Conservation (phyloP, 2,888 invertebrate genomes). For the Macaria notata region DNA sequence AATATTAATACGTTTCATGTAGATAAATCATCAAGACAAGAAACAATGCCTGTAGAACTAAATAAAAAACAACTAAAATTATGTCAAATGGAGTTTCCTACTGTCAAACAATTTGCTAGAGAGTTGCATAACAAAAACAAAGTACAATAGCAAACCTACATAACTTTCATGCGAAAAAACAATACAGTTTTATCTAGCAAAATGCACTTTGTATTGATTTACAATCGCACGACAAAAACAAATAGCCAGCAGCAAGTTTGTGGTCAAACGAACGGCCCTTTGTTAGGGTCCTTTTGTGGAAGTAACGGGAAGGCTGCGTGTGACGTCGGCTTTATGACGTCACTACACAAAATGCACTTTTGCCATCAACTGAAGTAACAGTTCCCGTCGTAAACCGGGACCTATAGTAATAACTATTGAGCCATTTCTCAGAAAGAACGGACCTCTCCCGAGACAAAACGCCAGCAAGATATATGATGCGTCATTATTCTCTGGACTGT, state of each 20-base stretch:
- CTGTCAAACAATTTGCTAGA: not conserved
- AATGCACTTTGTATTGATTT: conserved; percentile 53
- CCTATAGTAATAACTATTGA: conserved; percentile 52
- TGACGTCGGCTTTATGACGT: conserved; percentile 69
- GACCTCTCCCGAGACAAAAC: conserved; percentile 61
- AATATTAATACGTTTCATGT: too few species aligned
- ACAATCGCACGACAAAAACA: conserved; percentile 49
- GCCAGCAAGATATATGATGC: conserved; percentile 63
- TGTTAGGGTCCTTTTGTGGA: conserved; percentile 63
- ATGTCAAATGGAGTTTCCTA: too few species aligned
- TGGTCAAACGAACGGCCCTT: conserved; percentile 63
- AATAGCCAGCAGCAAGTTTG: conserved; percentile 66
- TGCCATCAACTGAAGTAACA: conserved; percentile 70
- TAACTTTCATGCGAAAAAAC: conserved; percentile 2
- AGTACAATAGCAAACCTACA: not conserved
- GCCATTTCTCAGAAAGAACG: conserved; percentile 66
- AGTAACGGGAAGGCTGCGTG: conserved; percentile 60
- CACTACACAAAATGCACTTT: conserved; percentile 75
- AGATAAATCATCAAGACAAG: too few species aligned
- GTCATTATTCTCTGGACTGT: conserved; percentile 62
- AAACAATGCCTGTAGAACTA: too few species aligned
- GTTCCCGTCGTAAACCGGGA: conserved; percentile 77
- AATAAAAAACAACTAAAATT: too few species aligned
- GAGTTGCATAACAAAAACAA: conserved; percentile 21
- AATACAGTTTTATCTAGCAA: conserved; percentile 5